phyloP scores from a whole-genome alignment of 2,797 vertebrate species.

The Pipistrellus pygmaeus region DNA sequence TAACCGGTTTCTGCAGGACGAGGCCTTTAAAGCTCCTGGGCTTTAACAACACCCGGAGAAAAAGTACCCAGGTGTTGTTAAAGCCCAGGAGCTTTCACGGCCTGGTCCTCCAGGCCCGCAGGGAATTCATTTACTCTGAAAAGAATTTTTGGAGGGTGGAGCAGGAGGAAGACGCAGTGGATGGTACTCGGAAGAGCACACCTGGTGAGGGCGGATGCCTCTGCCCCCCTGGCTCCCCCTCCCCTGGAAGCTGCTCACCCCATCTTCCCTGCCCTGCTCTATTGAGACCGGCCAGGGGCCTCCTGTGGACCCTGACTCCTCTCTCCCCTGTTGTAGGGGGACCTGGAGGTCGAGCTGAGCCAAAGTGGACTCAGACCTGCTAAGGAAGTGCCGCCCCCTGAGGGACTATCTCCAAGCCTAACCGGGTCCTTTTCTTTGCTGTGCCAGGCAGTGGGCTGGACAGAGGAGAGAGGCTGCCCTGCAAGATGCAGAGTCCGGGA shows the following conservation, averaged over 20 bases:
- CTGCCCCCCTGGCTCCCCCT: accelerated
- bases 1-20: too few relatives aligned
- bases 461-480: not conserved
- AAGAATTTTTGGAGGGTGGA: not conserved
- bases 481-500: not conserved
- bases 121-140: not conserved
- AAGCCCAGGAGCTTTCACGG: too few relatives aligned
- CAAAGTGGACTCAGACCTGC: not conserved
- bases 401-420: not conserved
- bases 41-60: not conserved
- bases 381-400: not conserved
- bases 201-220: not conserved
- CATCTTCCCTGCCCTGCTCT: not conserved
- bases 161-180: not conserved
- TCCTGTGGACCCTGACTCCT: not conserved
- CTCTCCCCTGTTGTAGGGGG: not conserved
- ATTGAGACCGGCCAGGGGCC: not conserved
- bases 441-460: not conserved
- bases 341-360: not conserved
- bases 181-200: not conserved
- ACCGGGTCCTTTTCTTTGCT: not conserved
- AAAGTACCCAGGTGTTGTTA: not conserved
- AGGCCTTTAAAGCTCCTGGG: too few relatives aligned
- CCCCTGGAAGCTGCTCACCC: not conserved
- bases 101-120: not conserved